phyloP scores from a whole-genome alignment of 2,888 invertebrate species.

The Thymelicus acteon region DNA sequence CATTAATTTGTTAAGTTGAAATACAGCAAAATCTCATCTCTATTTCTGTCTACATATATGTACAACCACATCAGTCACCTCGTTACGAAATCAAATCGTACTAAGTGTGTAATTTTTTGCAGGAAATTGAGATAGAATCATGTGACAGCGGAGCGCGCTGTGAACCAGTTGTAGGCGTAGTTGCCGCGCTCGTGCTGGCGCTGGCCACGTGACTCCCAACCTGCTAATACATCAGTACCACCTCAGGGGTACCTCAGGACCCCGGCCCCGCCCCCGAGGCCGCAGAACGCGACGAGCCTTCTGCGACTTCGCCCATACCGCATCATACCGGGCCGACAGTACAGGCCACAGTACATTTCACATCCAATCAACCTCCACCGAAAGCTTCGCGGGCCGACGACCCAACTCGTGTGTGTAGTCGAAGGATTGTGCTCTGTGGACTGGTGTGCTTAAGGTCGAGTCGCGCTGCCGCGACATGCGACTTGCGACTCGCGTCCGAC shows the following conservation, averaged over 20 bases:
- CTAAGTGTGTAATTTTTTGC: conserved; percentile 31
- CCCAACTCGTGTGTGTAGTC: conserved; percentile 15
- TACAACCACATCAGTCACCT: too few species aligned
- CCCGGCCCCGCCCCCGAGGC: conserved; percentile 15
- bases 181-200: conserved; percentile 52
- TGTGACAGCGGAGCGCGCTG: conserved; percentile 81
- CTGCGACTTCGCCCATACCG: neutral
- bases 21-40: too few species aligned
- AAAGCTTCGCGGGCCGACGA: conserved; percentile 6
- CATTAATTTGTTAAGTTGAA: too few species aligned
- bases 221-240: conserved; percentile 37
- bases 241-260: conserved; percentile 40
- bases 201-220: conserved; percentile 72
- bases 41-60: too few species aligned
- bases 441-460: conserved; percentile 38
- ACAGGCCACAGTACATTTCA: neutral
- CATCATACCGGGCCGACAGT: neutral
- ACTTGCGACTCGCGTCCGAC: conserved; percentile 26
- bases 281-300: neutral
- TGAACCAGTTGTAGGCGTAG: conserved; percentile 55
- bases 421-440: conserved; percentile 27
- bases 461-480: conserved; percentile 33
- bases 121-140: conserved; percentile 88
- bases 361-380: conserved; percentile 1
- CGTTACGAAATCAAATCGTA: too few species aligned